Conservation (phyloP, 2,113 vertebrate genomes). For the Heterotis niloticus region DNA sequence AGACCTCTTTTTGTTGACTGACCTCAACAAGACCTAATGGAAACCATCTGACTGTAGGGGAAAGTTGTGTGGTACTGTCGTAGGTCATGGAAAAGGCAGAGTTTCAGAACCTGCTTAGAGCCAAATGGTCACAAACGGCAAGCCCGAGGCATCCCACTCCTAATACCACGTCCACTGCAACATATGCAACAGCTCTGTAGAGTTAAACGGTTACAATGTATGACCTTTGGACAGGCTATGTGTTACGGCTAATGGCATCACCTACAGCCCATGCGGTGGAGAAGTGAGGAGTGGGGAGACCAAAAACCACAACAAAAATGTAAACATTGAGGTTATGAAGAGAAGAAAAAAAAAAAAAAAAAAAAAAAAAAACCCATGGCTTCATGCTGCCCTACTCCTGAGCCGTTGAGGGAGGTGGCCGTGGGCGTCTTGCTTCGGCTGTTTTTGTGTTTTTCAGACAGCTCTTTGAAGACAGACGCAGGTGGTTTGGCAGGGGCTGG, state of each 20-base stretch:
- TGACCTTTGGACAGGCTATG: neutral
- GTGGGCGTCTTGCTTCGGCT: conserved; percentile 7
- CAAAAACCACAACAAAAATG: conserved; percentile 27
- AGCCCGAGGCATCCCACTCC: neutral
- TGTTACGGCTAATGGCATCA: conserved; percentile 13
- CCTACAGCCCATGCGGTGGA: conserved; percentile 3
- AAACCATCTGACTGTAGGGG: conserved; percentile 1
- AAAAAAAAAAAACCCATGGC: neutral
- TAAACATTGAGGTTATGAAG: conserved; percentile 11
- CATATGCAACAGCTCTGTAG: neutral
- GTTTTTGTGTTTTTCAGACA: conserved; percentile 14
- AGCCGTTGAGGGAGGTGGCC: conserved; percentile 16
- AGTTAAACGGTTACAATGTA: conserved; percentile 9
- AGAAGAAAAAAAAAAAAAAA: conserved; percentile 2
- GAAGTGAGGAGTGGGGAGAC: neutral
- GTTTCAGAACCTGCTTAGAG: neutral
- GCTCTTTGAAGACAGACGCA: conserved; percentile 23
- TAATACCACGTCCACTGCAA: conserved; percentile 2
- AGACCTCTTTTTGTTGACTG: neutral
- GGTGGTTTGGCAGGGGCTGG: conserved; percentile 25
- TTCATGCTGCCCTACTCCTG: conserved; percentile 6
- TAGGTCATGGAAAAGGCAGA: conserved; percentile 1
- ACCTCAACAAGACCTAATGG: neutral
- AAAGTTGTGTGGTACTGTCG: neutral
- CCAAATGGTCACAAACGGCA: neutral